A percentile compares a stretch with the other conserved stretches of the same genome.
Evolutionary conservation across 2,797 vertebrate genomes (phyloP).

Genomic region (Vireo griseus): DNA sequence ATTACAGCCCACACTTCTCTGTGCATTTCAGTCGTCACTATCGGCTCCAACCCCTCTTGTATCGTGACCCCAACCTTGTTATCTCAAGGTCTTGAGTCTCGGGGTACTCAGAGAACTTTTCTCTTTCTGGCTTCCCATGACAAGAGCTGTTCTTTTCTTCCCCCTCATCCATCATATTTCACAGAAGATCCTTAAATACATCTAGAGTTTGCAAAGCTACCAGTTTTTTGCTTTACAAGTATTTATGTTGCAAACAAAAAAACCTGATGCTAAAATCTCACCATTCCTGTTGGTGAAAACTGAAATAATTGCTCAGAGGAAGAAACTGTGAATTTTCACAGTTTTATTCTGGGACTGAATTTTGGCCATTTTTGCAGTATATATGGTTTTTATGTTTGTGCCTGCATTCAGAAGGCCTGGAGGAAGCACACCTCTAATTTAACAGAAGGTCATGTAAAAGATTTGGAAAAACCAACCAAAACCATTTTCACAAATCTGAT

Average conservation of each 20-base stretch:
- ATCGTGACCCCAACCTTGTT: not conserved
- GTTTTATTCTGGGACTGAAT: conserved; percentile 66
- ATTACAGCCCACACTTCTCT: conserved; percentile 8
- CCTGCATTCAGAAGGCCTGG: conserved; percentile 1
- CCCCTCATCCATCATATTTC: conserved; percentile 58
- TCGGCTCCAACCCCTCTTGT: not conserved
- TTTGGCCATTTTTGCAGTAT: conserved; percentile 61
- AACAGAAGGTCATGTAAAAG: not conserved
- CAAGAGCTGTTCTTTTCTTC: conserved; percentile 58
- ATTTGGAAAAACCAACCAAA: not conserved
- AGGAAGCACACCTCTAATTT: conserved; percentile 38
- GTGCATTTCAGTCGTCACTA: not conserved
- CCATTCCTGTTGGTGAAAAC: conserved; percentile 58
- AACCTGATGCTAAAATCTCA: conserved; percentile 67
- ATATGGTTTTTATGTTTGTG: not conserved
- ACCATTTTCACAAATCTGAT: not conserved
- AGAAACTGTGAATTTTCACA: conserved; percentile 67
- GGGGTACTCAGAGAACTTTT: conserved; percentile 13
- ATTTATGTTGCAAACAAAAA: conserved; percentile 67
- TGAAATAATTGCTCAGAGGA: conserved; percentile 66
- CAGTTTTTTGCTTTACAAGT: conserved; percentile 50
- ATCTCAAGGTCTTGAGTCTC: conserved; percentile 8
- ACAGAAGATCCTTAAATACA: conserved; percentile 58
- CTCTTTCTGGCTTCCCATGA: conserved; percentile 21
- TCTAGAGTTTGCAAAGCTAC: conserved; percentile 50